These are phyloP conservation scores for Stylophora pistillata DNA, from an alignment of 64 coral and sea anemone genomes.

Conservation along the genomic window DNA sequence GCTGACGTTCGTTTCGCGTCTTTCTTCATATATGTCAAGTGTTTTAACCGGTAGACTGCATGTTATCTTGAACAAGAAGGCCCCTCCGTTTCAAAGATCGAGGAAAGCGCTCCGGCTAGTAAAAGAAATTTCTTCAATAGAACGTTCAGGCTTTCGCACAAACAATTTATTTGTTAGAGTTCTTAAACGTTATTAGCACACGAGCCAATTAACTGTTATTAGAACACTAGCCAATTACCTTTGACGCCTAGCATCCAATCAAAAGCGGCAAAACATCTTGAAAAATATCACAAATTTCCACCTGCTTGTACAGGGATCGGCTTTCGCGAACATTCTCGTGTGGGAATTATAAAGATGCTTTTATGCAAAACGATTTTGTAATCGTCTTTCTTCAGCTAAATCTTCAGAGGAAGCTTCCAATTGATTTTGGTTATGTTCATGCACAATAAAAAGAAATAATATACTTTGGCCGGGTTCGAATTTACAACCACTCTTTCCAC, in stretches of 20 bases:
- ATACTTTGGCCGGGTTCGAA: background rate
- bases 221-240: conserved; percentile 22
- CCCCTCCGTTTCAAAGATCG: background rate
- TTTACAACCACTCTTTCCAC: background rate
- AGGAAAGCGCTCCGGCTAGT: background rate
- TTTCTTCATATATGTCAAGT: background rate
- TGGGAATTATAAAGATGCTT: background rate
- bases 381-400: background rate
- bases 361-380: background rate
- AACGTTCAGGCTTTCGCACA: background rate
- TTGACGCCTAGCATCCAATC: conserved; percentile 17
- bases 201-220: conserved; percentile 39
- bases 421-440: no score
- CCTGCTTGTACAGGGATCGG: background rate
- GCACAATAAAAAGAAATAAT: background rate
- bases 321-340: background rate
- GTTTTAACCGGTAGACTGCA: background rate
- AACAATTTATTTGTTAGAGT: conserved; percentile 28
- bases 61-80: background rate
- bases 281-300: conserved; percentile 29
- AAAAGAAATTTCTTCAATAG: conserved; percentile 12
- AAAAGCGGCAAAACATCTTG: background rate
- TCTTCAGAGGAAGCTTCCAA: background rate
- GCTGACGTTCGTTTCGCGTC: background rate
- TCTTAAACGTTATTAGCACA: conserved; percentile 41